phyloP scores from a whole-genome alignment of 2,888 invertebrate genomes.

The Drosophila birchii region DNA sequence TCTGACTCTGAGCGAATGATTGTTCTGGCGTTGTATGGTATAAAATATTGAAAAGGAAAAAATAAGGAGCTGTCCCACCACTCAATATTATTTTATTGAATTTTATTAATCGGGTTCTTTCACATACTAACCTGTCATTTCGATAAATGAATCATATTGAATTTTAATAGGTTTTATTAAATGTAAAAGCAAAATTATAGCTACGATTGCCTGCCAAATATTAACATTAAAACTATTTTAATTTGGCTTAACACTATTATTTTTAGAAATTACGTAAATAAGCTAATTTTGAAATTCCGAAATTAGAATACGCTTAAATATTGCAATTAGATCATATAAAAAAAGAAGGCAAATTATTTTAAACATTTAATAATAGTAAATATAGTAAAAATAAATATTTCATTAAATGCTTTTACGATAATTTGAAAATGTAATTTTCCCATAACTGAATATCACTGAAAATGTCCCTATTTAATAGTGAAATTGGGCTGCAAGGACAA shows the following conservation, averaged over 20 bases:
- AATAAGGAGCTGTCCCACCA: not conserved
- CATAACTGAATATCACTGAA: too few relatives aligned
- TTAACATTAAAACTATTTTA: too few relatives aligned
- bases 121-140: not conserved
- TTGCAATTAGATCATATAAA: too few relatives aligned
- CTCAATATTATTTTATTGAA: not conserved
- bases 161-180: not conserved
- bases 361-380: too few relatives aligned
- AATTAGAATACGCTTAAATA: too few relatives aligned
- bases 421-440: not conserved
- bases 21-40: slow-evolving; percentile 3
- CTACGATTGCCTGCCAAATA: too few relatives aligned
- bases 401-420: not conserved
- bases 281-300: too few relatives aligned
- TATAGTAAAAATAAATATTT: not conserved
- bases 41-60: slow-evolving; percentile 13
- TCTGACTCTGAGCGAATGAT: slow-evolving; percentile 29
- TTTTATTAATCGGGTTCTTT: not conserved
- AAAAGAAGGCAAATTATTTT: too few relatives aligned
- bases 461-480: not conserved
- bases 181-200: not conserved
- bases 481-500: not conserved
- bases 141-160: not conserved
- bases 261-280: too few relatives aligned
- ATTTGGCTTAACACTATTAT: too few relatives aligned